Percentiles rank a stretch among this genome's conserved stretches.
Conservation (phyloP, 2,888 invertebrate genomes). For the Ormyrus thymus region DNA sequence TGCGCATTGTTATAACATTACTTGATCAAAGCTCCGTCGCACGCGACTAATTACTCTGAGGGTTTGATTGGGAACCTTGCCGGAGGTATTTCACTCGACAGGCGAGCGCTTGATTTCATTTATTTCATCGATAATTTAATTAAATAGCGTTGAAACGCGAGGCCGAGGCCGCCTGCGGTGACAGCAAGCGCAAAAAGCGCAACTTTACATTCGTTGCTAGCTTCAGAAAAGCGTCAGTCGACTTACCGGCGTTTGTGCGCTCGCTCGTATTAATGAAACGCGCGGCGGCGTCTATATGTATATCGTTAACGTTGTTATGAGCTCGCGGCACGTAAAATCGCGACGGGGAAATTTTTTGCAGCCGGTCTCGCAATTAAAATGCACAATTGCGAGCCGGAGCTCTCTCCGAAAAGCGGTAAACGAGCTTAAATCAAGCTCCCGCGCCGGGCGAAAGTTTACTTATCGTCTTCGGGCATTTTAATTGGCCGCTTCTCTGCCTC, state of each 20-base stretch:
- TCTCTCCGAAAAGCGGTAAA: neutral
- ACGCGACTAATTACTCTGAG: slow-evolving; percentile 55
- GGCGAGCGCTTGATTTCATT: slow-evolving; percentile 51
- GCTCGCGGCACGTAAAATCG: neutral
- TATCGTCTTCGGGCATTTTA: slow-evolving; percentile 35
- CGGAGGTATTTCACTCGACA: slow-evolving; percentile 45
- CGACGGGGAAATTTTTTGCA: neutral
- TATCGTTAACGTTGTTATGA: slow-evolving; percentile 27
- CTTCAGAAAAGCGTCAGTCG: neutral
- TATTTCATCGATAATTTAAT: slow-evolving; percentile 56
- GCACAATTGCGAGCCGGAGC: neutral
- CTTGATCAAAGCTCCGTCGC: slow-evolving; percentile 52
- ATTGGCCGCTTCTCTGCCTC: slow-evolving; percentile 9
- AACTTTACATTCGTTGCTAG: slow-evolving; percentile 21
- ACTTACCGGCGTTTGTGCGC: neutral
- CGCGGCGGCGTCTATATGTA: neutral
- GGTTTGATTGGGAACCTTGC: slow-evolving; percentile 44
- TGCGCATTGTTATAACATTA: slow-evolving; percentile 55
- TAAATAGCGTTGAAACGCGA: slow-evolving; percentile 41
- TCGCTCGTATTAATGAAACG: slow-evolving; percentile 32
- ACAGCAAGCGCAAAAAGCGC: neutral
- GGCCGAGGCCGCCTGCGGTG: neutral
- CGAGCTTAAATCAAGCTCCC: slow-evolving; percentile 30
- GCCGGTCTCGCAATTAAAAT: slow-evolving; percentile 23
- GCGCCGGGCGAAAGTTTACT: slow-evolving; percentile 3